Percentiles rank a stretch among this genome's conserved stretches.
phyloP scores from a whole-genome alignment of 1,140 invertebrate genomes.

The Euwallacea similis region DNA sequence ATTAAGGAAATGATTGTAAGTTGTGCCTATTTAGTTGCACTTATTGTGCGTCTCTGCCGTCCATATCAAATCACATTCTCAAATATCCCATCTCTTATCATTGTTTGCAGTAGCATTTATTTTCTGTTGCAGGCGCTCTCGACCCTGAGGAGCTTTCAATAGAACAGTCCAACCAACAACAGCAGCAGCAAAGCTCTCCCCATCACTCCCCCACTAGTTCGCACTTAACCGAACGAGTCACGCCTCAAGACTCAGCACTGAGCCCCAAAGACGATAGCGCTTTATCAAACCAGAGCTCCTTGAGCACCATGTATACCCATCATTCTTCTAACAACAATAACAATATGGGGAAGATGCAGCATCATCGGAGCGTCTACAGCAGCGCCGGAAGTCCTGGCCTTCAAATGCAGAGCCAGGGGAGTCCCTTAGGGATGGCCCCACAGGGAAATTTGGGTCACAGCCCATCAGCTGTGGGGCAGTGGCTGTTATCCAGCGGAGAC shows the following conservation, averaged over 20 bases:
- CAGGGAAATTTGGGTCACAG: constrained; percentile 49
- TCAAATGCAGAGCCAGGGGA: constrained; percentile 44
- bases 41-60: too few relatives aligned
- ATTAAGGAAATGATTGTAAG: too few relatives aligned
- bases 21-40: too few relatives aligned
- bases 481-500: constrained; percentile 58
- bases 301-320: constrained; percentile 63
- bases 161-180: constrained; percentile 55
- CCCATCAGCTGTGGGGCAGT: constrained; percentile 53
- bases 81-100: neutral
- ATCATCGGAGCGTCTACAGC: constrained; percentile 50
- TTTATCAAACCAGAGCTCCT: constrained; percentile 62
- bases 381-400: constrained; percentile 47
- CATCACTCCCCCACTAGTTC: constrained; percentile 48
- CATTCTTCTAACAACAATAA: constrained; percentile 56
- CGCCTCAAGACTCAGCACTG: constrained; percentile 56
- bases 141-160: constrained; percentile 75
- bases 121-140: constrained; percentile 67
- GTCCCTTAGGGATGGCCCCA: constrained; percentile 45
- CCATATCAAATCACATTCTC: too few relatives aligned
- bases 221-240: constrained; percentile 51
- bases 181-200: constrained; percentile 50
- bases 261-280: constrained; percentile 70
- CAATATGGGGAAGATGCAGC: constrained; percentile 48
- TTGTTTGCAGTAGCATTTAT: neutral